Conservation (phyloP, 2,888 invertebrate species). For the Drosophila nr. medialis region DNA sequence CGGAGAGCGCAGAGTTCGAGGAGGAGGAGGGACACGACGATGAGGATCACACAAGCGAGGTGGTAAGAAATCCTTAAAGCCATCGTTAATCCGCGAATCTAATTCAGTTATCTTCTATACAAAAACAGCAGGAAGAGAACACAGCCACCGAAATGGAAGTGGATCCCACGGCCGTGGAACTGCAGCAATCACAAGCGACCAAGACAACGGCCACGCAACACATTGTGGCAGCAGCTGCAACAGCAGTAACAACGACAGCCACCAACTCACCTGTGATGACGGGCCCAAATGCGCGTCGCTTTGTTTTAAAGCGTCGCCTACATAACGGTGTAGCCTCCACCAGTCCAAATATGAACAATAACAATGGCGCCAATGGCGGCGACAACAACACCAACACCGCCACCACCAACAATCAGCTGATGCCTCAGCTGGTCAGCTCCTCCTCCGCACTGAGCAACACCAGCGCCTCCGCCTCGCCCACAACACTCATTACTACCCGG, state of each 20-base stretch:
- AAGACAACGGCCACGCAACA: conserved; percentile 46
- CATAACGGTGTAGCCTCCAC: conserved; percentile 55
- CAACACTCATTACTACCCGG: conserved; percentile 33
- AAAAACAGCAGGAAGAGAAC: conserved; percentile 73
- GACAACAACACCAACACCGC: conserved; percentile 32
- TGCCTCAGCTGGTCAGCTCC: conserved; percentile 55
- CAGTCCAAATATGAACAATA: conserved; percentile 37
- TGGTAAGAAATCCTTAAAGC: conserved; percentile 52
- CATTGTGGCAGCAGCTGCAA: conserved; percentile 37
- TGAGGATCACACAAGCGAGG: conserved; percentile 85
- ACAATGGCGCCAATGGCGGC: conserved; percentile 19
- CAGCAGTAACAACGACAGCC: conserved; percentile 39
- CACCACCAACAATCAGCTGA: conserved; percentile 11
- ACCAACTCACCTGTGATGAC: conserved; percentile 60
- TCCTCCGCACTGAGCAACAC: conserved; percentile 17
- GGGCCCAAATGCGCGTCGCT: conserved; percentile 66
- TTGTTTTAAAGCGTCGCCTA: conserved; percentile 81
- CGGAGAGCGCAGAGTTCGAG: conserved; percentile 85
- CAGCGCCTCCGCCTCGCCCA: conserved; percentile 1
- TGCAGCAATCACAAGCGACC: conserved; percentile 41
- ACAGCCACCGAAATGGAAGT: conserved; percentile 70
- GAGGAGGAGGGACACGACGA: conserved; percentile 87
- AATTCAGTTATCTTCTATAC: neutral
- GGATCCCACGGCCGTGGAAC: conserved; percentile 69
- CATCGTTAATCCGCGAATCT: neutral